Evolutionary conservation across 2,888 invertebrate genomes (phyloP), one percentile per base, ranked within the genome.

Genomic region (Diaperis boleti): DNA sequence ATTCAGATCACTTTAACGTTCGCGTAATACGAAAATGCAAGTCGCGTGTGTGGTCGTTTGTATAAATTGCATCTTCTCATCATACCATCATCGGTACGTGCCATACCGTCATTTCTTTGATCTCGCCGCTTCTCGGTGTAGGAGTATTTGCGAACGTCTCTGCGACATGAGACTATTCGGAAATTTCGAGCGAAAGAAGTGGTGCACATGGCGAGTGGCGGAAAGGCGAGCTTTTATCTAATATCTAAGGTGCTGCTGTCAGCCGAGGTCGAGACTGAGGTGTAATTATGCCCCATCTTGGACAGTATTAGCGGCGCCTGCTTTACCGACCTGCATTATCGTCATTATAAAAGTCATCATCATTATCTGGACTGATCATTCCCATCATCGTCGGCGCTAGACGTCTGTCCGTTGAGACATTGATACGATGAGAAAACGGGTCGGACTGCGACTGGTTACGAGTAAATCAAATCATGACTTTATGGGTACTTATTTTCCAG

Each of bases 271-370:
- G 73, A 74, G 77, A 74, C 77, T 69, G 77, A 72, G 72, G 74
- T 74, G 76, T 79, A 80, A 80, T 80, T 80, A 79, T 74, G 75
- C 72, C 73, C 73, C 77, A 76, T 76, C 76, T 75, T 69, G 70
- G 75, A 69, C 74, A 68, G 73, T 77, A 79, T 77, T 79, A 77
- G 77, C 80, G 80, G 79, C 79, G 80, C 80, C 79, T 78, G 76
- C 74, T 74, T 75, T 77, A 73, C 76, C 79, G 72, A 72, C 76
- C 76, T 77, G 76, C 79, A 79, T 78, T 77, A 79, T 79, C 79
- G 77, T 79, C 78, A 80, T 80, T 79, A 79, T 80, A 79, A 79
- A 78, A 79, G 80, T 81, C 81, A 80, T 79, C 79, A 80, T 81
- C 80, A 81, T 81, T 81, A 81, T 77, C 76, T 74, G 75, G 73